These are phyloP conservation scores for Drosophila demipolita DNA, from an alignment of 2,888 invertebrate species.

Conservation along the genomic window DNA sequence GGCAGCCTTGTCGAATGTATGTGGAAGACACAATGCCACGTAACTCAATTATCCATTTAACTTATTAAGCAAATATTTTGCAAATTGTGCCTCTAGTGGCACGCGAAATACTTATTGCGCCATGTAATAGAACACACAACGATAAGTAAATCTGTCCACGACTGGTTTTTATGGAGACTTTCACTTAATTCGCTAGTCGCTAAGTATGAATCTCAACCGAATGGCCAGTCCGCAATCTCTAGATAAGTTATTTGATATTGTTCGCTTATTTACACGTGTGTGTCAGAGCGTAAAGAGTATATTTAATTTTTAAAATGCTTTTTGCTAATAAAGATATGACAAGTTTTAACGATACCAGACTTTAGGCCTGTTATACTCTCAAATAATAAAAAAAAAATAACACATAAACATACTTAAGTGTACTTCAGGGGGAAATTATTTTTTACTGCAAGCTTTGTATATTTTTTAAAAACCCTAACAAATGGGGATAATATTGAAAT, in stretches of 20 bases:
- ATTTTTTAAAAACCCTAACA: background rate
- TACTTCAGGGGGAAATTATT: background rate
- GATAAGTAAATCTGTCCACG: constrained; percentile 51
- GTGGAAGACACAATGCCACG: constrained; percentile 54
- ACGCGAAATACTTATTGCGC: constrained; percentile 56
- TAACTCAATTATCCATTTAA: constrained; percentile 77
- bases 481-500: background rate
- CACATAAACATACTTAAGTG: background rate
- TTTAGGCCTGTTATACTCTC: constrained; percentile 5
- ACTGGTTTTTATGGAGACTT: constrained; percentile 49
- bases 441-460: background rate
- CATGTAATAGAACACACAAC: constrained; percentile 30
- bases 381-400: background rate
- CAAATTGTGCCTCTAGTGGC: constrained; percentile 67
- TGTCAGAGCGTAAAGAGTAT: background rate
- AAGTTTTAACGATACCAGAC: constrained; percentile 16
- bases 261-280: constrained; percentile 41
- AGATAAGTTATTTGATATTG: constrained; percentile 14
- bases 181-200: constrained; percentile 65
- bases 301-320: constrained; percentile 33
- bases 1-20: constrained; percentile 32
- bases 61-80: constrained; percentile 72
- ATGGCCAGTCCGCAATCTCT: background rate
- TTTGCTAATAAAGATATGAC: constrained; percentile 35
- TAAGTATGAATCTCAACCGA: constrained; percentile 36